Base-by-base conservation (phyloP, 2,888 invertebrate species). In the Parnassius smintheus region DNA sequence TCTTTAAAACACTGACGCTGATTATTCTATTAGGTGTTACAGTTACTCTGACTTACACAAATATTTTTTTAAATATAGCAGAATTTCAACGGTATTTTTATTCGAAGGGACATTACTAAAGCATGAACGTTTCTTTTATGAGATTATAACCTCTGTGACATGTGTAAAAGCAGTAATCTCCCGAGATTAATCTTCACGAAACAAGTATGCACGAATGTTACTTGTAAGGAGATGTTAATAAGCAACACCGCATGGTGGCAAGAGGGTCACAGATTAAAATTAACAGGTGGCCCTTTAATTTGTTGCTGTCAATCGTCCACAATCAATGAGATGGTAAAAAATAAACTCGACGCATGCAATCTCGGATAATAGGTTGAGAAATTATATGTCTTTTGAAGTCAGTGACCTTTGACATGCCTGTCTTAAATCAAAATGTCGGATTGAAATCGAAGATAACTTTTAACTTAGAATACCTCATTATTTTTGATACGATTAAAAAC, bases 211-310 rank as follows among this genome's bases (percentile, higher is more conserved):
- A 22, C 52, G 48, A 56, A 44, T 12, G 18, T 44, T 12, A 49
- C 41, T 50, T 11, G 59, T 46, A 53, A 61, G 22, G 48, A 56
- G 53, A 42, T 51, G 42, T 49, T 64, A 64, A 62, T 59, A 62
- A 64, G 59, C 64, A 9, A 35, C 52, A 52, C 60, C 44, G 52
- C 41, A 41, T 51, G 46, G 59, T 56, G 63, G 48, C 64, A 52
- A 18, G 53, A 53, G 64, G 64, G 64, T 64, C 60, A 64, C 56
- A 64, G 64, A 64, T 64, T 60, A 64, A 64, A 64, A 64, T 64
- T 64, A 59, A 64, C 64, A 60, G 56, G 59, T 64, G 64, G 59
- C 59, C 59, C 56, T 56, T 64, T 60, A 64, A 64, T 64, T 56
- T 64, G 64, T 64, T 52, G 53, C 63, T 59, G 63, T 64, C 63